These are phyloP conservation scores for Xestia xanthographa DNA, from an alignment of 2,888 invertebrate genomes.

Conservation along the genomic window DNA sequence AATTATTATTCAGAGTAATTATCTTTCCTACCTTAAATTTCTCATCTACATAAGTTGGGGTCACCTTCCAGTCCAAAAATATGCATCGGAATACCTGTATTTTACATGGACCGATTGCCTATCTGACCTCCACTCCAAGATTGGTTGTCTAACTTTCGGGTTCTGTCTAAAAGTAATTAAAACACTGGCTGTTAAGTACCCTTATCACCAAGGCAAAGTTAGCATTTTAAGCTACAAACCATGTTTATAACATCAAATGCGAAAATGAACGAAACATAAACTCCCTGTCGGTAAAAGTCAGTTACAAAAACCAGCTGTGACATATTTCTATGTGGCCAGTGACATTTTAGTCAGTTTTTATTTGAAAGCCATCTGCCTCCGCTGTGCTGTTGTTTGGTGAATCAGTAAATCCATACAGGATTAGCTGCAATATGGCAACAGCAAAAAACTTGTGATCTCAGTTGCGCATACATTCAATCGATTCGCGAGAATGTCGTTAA, in stretches of 20 bases:
- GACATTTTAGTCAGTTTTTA: not conserved
- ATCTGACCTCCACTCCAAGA: not conserved
- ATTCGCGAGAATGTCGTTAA: too few species aligned
- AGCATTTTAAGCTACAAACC: not conserved
- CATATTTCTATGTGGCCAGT: slow-evolving; percentile 1
- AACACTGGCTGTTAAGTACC: not conserved
- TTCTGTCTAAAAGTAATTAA: not conserved
- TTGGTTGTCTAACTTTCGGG: not conserved
- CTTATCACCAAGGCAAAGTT: not conserved
- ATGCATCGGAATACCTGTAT: not conserved
- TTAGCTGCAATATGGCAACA: not conserved
- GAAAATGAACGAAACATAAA: not conserved
- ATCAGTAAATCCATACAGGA: slow-evolving; percentile 4
- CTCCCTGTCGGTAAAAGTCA: too few species aligned
- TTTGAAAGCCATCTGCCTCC: slow-evolving; percentile 3
- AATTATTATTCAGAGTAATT: not conserved
- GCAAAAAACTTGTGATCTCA: not conserved
- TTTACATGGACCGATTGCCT: not conserved
- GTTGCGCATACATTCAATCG: not conserved
- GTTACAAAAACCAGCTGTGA: not conserved
- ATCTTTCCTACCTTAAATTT: not conserved
- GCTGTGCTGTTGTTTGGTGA: not conserved
- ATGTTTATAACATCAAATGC: not conserved
- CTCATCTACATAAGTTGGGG: not conserved
- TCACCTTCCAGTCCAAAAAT: not conserved